Percentiles rank a stretch among this genome's conserved stretches.
Evolutionary conservation across 2,113 vertebrate genomes (phyloP).

Genomic region (Gopherus evgoodei): DNA sequence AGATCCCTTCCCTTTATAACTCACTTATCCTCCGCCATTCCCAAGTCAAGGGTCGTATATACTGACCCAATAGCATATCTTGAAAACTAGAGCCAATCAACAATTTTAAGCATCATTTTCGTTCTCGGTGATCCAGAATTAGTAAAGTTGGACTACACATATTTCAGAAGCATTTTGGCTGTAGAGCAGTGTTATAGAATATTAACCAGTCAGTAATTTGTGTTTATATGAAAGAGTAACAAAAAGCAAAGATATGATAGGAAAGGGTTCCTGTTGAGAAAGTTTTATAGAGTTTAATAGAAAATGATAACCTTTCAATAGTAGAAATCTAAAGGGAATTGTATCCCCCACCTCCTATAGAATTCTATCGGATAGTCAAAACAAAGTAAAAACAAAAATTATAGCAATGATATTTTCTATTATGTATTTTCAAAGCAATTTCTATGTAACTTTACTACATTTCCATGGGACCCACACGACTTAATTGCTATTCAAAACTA

Average conservation of each 20-base stretch:
- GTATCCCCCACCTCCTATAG: not conserved
- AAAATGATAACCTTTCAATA: not conserved
- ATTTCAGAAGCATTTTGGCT: no score
- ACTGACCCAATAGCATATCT: no score
- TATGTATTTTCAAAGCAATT: not conserved
- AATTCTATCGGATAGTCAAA: not conserved
- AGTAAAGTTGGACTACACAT: no score
- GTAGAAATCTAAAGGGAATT: not conserved
- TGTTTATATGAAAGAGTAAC: not conserved
- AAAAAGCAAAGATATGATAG: not conserved
- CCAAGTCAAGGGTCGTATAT: no score
- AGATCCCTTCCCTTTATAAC: no score
- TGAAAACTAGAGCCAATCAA: no score
- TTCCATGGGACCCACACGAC: not conserved
- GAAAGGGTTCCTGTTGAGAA: fast-evolving
- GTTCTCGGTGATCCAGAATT: no score
- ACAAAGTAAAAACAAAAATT: not conserved
- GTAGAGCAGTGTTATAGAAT: not conserved
- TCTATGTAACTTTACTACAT: not conserved
- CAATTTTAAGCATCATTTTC: no score
- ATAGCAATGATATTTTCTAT: not conserved
- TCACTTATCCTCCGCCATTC: no score
- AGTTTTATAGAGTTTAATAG: not conserved
- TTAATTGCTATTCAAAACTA: not conserved
- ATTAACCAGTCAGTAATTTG: not conserved